phyloP scores from a whole-genome alignment of 1,140 invertebrate genomes.

The Gyrodactylus bullatarudis region DNA sequence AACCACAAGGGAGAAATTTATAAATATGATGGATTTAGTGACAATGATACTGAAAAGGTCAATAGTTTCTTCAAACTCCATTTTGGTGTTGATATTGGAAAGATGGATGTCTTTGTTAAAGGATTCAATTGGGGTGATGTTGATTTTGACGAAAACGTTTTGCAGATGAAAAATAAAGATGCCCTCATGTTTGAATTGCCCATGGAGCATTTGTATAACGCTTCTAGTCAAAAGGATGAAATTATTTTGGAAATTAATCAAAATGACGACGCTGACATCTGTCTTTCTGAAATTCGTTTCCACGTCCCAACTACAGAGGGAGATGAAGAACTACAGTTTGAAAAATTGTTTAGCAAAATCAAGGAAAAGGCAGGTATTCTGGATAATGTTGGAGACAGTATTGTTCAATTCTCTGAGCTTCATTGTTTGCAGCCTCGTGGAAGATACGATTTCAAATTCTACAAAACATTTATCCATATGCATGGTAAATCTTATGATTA shows the following conservation, averaged over 20 bases:
- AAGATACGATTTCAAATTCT: conserved; percentile 96
- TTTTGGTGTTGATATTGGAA: conserved; percentile 11
- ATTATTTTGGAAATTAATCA: conserved; percentile 89
- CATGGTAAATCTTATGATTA: conserved; percentile 99
- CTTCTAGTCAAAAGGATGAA: conserved; percentile 87
- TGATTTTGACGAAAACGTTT: conserved; percentile 54
- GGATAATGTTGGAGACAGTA: conserved; percentile 74
- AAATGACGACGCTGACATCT: conserved; percentile 85
- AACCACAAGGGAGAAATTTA: conserved; percentile 57
- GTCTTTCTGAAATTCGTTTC: conserved; percentile 80
- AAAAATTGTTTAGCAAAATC: conserved; percentile 56
- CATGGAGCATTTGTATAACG: conserved; percentile 66
- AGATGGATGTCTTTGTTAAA: conserved; percentile 57
- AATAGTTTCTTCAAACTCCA: conserved; percentile 6
- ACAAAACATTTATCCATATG: conserved; percentile 75
- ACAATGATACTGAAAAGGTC: conserved; percentile 29
- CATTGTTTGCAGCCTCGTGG: conserved; percentile 91
- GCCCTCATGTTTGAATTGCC: conserved; percentile 74
- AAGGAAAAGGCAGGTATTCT: conserved; percentile 87
- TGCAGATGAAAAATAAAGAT: conserved; percentile 62
- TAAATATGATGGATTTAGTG: conserved; percentile 67
- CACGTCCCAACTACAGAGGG: conserved; percentile 52
- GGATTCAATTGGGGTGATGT: conserved; percentile 97
- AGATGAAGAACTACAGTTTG: conserved; percentile 24
- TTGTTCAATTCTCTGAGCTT: conserved; percentile 74